phyloP scores from a whole-genome alignment of 37 sponge, comb jelly and placozoan genomes.

The Spongia lamella region DNA sequence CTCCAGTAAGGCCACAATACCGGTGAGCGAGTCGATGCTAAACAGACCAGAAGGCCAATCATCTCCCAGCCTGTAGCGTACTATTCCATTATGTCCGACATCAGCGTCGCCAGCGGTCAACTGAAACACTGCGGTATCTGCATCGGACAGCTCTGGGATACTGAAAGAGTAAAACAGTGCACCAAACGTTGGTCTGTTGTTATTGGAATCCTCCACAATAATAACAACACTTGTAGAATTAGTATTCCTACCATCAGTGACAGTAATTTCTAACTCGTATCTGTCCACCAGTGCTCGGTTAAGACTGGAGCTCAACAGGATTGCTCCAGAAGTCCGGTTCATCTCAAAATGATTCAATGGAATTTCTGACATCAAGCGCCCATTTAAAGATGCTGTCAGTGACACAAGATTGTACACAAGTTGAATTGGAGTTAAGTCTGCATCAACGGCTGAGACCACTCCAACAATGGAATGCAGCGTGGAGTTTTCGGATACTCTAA shows the following conservation, averaged over 20 bases:
- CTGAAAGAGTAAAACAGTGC: constrained; percentile 11
- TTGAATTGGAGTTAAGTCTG: constrained; percentile 18
- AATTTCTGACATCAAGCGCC: not conserved
- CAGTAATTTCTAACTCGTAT: constrained; percentile 24
- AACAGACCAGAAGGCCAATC: constrained; percentile 21
- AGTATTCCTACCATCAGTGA: constrained; percentile 11
- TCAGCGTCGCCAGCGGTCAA: constrained; percentile 51
- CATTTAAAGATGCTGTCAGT: no score
- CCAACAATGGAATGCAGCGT: not conserved
- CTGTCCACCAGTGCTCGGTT: constrained; percentile 5
- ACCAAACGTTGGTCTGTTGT: constrained; percentile 41
- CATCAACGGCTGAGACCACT: constrained; percentile 50
- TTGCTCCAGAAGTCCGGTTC: constrained; percentile 40
- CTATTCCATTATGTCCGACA: constrained; percentile 21
- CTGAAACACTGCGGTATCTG: not conserved
- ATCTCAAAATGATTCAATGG: constrained; percentile 23
- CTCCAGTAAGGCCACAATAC: constrained; percentile 8
- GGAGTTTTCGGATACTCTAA: constrained; percentile 55
- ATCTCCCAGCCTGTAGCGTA: constrained; percentile 32
- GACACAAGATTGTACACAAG: no score
- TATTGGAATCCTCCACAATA: constrained; percentile 56
- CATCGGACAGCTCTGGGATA: constrained; percentile 29
- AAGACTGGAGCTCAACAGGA: constrained; percentile 4
- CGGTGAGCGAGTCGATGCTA: not conserved
- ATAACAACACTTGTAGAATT: constrained; percentile 21